Conservation (phyloP, 35 echinoderm and acorn worm species). For the Ptychodera flava region DNA sequence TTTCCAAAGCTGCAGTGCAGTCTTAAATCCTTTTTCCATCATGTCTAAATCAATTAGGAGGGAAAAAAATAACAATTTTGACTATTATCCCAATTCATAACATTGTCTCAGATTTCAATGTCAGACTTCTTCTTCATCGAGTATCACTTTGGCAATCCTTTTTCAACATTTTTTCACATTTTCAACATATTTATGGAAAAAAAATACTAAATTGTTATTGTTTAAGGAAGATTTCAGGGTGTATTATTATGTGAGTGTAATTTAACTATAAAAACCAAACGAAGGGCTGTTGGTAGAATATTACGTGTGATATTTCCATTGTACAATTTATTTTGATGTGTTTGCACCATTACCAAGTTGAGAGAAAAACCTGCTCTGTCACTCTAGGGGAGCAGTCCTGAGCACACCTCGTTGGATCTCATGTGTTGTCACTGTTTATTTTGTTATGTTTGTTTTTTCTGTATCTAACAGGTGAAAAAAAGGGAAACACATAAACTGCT, state of each 20-base stretch:
- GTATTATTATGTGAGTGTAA: not conserved
- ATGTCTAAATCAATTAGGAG: not conserved
- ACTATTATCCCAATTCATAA: not conserved
- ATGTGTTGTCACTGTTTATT: no score
- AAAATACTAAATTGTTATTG: not conserved
- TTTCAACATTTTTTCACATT: not conserved
- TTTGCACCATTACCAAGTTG: no score
- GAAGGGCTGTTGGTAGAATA: not conserved
- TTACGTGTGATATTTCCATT: not conserved
- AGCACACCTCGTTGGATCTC: no score
- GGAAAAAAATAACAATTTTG: not conserved
- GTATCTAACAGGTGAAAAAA: no score
- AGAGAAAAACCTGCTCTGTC: no score
- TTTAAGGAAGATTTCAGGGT: not conserved
- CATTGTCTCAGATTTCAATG: not conserved
- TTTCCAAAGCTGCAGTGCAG: not conserved
- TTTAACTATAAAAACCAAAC: no score
- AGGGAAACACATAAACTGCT: no score
- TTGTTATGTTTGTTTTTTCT: no score
- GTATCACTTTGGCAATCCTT: not conserved
- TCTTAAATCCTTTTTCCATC: not conserved
- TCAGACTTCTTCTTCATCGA: not conserved
- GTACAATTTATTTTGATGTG: not conserved
- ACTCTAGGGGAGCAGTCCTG: no score
- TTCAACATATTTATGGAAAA: not conserved